Base-by-base conservation (phyloP, 30 jellyfish, hydroid and myxozoan genomes). In the Euphysa ruthae region DNA sequence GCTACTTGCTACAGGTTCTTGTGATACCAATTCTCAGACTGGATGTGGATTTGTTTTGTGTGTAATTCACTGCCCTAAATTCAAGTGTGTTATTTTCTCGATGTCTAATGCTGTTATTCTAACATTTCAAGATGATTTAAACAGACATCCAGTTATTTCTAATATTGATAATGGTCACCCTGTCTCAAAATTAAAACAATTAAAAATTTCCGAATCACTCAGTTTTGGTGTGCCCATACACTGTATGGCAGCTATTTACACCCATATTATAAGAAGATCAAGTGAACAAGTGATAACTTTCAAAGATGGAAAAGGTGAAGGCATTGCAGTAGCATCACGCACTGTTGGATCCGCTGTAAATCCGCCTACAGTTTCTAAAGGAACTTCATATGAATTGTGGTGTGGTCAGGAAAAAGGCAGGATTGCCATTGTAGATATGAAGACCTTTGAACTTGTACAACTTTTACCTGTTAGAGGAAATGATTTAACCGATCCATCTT, bases 391-490 rank as follows among this genome's bases (percentile, higher is more conserved):
- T 49, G 97, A 88, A 71, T 61, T 88, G 43, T 88, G 97, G 97
- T 88, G 94, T 33, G 97, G 97, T 5, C 91, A 81, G 30, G 95
- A 88, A 24, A 74, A 72, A 49, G 97, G 97, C 29, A 35, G 62
- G 15, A 88, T 88, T 51, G 52, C 93, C 29, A 76, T 88, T 31
- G 72, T 88, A 21, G 93, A 88, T 63, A 29, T 71, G 56, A 72
- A 79, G 20, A 73, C 84, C 8, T 46, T 73, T 30, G 18, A 28
- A 14, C 35, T 62, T 77, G 75, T 82, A 44, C 71, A 75, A 58
- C 16, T 63, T 14, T 49, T 85, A 21, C 62, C 95, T 0, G 85
- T 81, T 4, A 61, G 55, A n/a, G 91, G 75, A 29, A 38, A 73
- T 18, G 93, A 85, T 22, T 44, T 30, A 14, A 26, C 31, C 61